Percentiles rank a stretch among this genome's conserved stretches.
phyloP scores from a whole-genome alignment of 2,113 vertebrate species.

The Hippotragus niger region DNA sequence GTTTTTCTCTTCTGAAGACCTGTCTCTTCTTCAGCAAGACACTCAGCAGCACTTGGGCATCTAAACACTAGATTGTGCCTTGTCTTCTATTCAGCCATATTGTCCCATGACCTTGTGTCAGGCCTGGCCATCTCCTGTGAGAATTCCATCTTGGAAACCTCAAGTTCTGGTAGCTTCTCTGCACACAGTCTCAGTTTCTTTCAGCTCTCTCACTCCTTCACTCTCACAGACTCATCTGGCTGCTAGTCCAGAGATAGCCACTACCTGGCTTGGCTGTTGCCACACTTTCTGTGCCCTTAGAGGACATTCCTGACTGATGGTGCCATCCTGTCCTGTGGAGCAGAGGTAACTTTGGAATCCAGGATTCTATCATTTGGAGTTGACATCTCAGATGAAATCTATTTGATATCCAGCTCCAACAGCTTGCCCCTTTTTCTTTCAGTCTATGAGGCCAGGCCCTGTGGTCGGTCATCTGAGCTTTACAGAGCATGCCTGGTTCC shows the following conservation, averaged over 20 bases:
- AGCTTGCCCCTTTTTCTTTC: background rate
- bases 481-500: background rate
- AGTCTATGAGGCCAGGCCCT: background rate
- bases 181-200: background rate
- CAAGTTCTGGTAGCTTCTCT: background rate
- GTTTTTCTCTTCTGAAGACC: background rate
- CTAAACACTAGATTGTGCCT: background rate
- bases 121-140: background rate
- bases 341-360: background rate
- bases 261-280: fast-evolving
- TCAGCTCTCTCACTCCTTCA: background rate
- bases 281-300: background rate
- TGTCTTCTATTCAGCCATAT: background rate
- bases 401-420: background rate
- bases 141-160: background rate
- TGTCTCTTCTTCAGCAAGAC: background rate
- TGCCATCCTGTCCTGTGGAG: background rate
- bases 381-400: background rate
- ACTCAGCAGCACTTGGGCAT: background rate
- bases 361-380: background rate
- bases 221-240: background rate
- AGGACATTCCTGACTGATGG: background rate
- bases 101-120: too few relatives aligned
- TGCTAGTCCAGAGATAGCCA: background rate
- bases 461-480: background rate